Evolutionary conservation across 2,888 invertebrate species (phyloP).

Genomic region (Aphodius sticticus): DNA sequence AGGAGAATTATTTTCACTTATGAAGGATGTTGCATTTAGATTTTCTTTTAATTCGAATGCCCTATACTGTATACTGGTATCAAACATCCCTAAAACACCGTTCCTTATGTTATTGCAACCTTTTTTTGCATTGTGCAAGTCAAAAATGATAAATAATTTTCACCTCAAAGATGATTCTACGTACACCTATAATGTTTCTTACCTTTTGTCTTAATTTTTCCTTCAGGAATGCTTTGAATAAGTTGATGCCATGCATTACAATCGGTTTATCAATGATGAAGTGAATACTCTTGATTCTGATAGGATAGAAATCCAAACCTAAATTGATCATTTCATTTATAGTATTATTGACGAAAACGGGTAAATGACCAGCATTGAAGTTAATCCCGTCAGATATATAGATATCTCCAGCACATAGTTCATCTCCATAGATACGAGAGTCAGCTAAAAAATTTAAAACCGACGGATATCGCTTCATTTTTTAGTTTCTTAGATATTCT

Average conservation of each 20-base stretch:
- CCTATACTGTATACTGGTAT: no score
- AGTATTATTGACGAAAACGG: conserved; percentile 4
- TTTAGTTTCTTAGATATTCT: not conserved
- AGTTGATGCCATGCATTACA: conserved; percentile 66
- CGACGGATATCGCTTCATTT: not conserved
- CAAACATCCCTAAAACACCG: no score
- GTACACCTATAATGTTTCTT: conserved; percentile 31
- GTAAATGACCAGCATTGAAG: not conserved
- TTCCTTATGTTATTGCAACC: no score
- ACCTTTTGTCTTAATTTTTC: conserved; percentile 71
- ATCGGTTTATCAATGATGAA: conserved; percentile 68
- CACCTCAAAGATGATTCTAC: no score
- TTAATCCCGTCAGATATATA: not conserved
- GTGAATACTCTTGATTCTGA: conserved; percentile 70
- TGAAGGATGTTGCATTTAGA: no score
- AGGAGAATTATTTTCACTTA: no score
- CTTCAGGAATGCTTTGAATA: conserved; percentile 69
- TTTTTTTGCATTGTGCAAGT: no score
- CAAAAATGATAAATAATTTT: no score
- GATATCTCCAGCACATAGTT: conserved; percentile 17
- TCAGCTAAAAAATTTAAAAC: conserved; percentile 23
- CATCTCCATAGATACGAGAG: conserved; percentile 12
- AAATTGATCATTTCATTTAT: conserved; percentile 57
- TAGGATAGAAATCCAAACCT: conserved; percentile 71
- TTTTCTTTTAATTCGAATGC: no score